phyloP scores from a whole-genome alignment of 1,140 invertebrate genomes.

The Drosophila persimilis region DNA sequence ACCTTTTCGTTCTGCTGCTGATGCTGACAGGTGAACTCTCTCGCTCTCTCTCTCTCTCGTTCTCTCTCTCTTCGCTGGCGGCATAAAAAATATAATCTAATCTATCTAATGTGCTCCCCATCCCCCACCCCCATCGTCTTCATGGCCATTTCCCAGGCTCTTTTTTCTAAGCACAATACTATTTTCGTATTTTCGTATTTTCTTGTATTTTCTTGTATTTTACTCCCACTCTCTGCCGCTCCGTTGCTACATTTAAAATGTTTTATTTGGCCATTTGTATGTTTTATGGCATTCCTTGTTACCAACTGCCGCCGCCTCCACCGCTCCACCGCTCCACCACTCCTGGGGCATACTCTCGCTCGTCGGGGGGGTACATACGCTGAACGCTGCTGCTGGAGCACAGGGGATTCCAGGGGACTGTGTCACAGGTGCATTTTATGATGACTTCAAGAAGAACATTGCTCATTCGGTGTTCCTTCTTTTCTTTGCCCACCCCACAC shows the following conservation, averaged over 20 bases:
- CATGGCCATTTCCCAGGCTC: constrained; percentile 13
- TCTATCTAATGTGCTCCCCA: constrained; percentile 64
- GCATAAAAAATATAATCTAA: constrained; percentile 67
- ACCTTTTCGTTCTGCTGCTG: not conserved
- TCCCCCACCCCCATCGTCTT: not conserved
- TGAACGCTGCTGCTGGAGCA: no score
- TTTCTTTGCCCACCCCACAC: not conserved
- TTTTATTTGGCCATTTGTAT: constrained; percentile 82
- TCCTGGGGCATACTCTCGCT: no score
- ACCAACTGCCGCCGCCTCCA: constrained; percentile 35
- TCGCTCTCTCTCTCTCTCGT: not conserved
- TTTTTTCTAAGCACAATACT: constrained; percentile 69
- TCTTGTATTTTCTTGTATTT: constrained; percentile 4
- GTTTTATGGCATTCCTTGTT: constrained; percentile 78
- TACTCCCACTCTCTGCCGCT: constrained; percentile 35
- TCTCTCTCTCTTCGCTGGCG: constrained; percentile 3
- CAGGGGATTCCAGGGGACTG: no score
- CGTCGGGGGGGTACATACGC: no score
- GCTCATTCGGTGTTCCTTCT: not conserved
- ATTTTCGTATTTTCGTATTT: constrained; percentile 67
- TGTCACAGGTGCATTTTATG: no score
- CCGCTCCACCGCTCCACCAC: not conserved
- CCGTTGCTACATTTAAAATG: constrained; percentile 79
- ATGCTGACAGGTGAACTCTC: not conserved
- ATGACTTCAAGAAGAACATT: not conserved